Evolutionary conservation across 2,113 vertebrate genomes (phyloP), one percentile per base, ranked within the genome.

Genomic region (Shinisaurus crocodilurus): DNA sequence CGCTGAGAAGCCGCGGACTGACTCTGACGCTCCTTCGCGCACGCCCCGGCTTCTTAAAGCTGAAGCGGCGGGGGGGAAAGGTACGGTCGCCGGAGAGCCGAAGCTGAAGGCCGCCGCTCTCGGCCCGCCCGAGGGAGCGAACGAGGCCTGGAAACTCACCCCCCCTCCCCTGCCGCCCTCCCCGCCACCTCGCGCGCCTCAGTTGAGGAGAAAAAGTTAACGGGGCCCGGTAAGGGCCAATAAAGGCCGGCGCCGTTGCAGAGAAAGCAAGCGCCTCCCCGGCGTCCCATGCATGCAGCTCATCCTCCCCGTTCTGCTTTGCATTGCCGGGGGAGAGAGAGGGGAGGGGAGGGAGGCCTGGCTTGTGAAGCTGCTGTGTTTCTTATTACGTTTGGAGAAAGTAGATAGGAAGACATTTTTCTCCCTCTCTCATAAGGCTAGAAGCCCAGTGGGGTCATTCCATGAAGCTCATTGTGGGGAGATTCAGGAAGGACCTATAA

Each of bases 161-260:
- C 27, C 3, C 4, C 3, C 45, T n/a, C n/a, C n/a, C n/a, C n/a
- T n/a, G 54, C 54, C 7, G 54, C 54, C 54, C 54, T 15, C 5
- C 72, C n/a, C 6, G 10, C 27, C 0, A 2, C 9, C 20, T n/a
- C 34, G 60, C 82, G 88, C 86, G 92, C 92, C 82, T 54, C 45
- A 5, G 10, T 1, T 1, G 54, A 27, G 10, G 2, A 1, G 80
- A 6, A 23, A 16, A 27, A 15, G 32, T 37, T 48, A 29, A 80
- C 89, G 60, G 88, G 69, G 34, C 43, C 45, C 81, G 83, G n/a
- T 16, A 32, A 54, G 76, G 63, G 83, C 45, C 89, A 54, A 50
- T n/a, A 77, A 54, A 67, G 90, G 75, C 75, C 69, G 27, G 69
- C 50, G 60, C 32, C 67, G 82, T 67, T 77, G 34, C 48, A 20